These are phyloP conservation scores for Tinea trinotella DNA, from an alignment of 2,888 invertebrate species.

Conservation along the genomic window DNA sequence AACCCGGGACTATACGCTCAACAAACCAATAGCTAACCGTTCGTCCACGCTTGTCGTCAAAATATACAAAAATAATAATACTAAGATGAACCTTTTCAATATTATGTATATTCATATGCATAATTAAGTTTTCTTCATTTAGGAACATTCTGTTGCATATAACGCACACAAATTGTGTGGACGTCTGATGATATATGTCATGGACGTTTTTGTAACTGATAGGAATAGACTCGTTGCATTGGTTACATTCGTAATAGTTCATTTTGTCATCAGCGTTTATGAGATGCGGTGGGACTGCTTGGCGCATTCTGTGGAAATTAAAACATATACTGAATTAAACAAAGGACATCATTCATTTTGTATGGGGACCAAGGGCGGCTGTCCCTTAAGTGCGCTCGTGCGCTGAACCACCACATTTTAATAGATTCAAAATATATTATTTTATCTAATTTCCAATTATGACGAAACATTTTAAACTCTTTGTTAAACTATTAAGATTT, in stretches of 20 bases:
- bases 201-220: slow-evolving; percentile 70
- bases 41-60: no score
- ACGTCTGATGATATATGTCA: slow-evolving; percentile 77
- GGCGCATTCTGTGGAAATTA: slow-evolving; percentile 40
- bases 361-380: no score
- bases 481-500: no score
- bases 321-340: neutral
- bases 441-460: no score
- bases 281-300: slow-evolving; percentile 58
- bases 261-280: slow-evolving; percentile 32
- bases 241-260: slow-evolving; percentile 52
- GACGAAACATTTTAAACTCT: no score
- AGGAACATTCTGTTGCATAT: slow-evolving; percentile 82
- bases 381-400: no score
- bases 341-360: no score
- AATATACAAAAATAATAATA: no score
- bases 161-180: slow-evolving; percentile 73
- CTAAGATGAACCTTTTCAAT: slow-evolving; percentile 29
- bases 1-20: no score
- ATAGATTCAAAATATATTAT: no score
- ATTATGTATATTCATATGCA: slow-evolving; percentile 82
- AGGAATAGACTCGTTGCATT: slow-evolving; percentile 68
- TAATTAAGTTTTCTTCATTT: slow-evolving; percentile 74
- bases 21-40: no score
- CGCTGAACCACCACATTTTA: no score